Base-by-base conservation (phyloP, 2,113 vertebrate genomes). In the Leucosticte australis region DNA sequence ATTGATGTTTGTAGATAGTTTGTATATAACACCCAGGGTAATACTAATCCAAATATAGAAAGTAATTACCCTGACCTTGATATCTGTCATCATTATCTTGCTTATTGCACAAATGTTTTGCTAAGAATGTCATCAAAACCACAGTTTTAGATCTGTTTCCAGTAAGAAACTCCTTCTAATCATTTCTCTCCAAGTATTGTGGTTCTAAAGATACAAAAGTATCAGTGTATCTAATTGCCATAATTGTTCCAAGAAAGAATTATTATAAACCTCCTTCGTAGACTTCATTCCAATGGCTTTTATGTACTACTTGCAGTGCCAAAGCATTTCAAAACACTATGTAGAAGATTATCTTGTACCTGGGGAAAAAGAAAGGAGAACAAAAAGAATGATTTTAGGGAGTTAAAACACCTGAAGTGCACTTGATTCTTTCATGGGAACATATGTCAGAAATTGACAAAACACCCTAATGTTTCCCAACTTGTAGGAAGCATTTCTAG, bases 61-160 rank as follows among this genome's bases (percentile, higher is more conserved):
- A 85, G 56, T 96, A 97, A 98, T 97, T 96, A 90, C 86, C 87
- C 84, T 98, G 97, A 98, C 97, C 97, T 98, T 97, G 96, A 60
- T 94, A 96, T 92, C 77, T 97, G 92, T 97, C 96, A 95, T 97
- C 93, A 95, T 96, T 98, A 96, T 93, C 75, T 96, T 95, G 71
- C 91, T 97, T 92, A 91, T 56, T 90, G 75, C 77, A 95, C 73
- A 85, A 94, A 90, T 96, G 65, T 97, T 95, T 92, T 82, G 57
- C 76, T 87, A 91, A 95, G 87, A 97, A 96, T 92, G 90, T 90
- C 92, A 97, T 97, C 86, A 96, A 97, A 97, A 90, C 64, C 55
- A 33, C 67, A 83, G 52, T 94, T 97, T 98, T 93, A 97, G 92
- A 97, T 97, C 90, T 97, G 89, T 97, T 97, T 97, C 83, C 60